Evolutionary conservation across 2,113 vertebrate genomes (phyloP).

Genomic region (Brachionichthys hirsutus): DNA sequence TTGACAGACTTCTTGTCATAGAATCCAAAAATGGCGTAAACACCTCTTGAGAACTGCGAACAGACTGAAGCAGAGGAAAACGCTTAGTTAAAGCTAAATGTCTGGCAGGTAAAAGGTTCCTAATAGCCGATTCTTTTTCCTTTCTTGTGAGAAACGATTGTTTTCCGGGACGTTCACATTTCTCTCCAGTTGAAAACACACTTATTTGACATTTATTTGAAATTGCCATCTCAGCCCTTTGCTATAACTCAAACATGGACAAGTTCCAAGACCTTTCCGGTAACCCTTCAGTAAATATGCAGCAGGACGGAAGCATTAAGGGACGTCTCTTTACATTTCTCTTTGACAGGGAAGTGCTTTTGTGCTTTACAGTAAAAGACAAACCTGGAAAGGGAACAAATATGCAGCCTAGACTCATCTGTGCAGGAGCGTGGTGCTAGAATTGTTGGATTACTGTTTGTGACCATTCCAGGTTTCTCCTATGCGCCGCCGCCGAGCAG

Average conservation of each 20-base stretch:
- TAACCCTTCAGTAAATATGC: constrained; percentile 26
- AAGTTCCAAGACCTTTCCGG: constrained; percentile 9
- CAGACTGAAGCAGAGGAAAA: constrained; percentile 82
- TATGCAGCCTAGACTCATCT: too few species aligned
- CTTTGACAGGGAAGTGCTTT: constrained; percentile 49
- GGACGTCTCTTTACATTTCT: constrained; percentile 30
- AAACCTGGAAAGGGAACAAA: neutral
- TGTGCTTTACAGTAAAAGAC: constrained; percentile 21
- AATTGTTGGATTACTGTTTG: constrained; percentile 10
- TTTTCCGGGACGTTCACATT: neutral
- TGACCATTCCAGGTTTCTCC: constrained; percentile 9
- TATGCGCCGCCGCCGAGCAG: neutral
- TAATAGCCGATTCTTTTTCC: neutral
- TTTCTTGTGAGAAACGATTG: neutral
- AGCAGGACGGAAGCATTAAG: constrained; percentile 13
- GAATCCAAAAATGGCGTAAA: constrained; percentile 99
- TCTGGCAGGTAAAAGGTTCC: neutral
- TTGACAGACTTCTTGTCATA: constrained; percentile 99
- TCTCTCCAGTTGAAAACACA: neutral
- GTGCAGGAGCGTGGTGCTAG: too few species aligned
- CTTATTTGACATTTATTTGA: constrained; percentile 3
- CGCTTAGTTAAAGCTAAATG: neutral
- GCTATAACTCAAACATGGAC: constrained; percentile 14
- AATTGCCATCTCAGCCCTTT: too few species aligned
- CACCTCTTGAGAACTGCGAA: constrained; percentile 99